phyloP scores from a whole-genome alignment of 2,113 vertebrate species.

The Mus musculus region DNA sequence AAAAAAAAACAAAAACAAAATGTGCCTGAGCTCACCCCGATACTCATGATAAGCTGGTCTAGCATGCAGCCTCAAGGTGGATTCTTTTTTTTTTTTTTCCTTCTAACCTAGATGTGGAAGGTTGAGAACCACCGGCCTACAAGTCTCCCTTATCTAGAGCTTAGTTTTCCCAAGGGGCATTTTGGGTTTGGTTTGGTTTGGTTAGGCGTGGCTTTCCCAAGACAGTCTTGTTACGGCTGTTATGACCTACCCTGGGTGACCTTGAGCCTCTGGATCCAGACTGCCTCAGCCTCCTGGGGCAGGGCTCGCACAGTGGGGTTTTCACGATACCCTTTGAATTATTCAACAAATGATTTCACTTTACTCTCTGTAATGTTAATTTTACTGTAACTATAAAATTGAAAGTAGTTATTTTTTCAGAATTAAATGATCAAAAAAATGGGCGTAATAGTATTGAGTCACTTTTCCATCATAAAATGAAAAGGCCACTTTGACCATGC shows the following conservation, averaged over 20 bases:
- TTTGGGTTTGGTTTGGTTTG: not conserved
- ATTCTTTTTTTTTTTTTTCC: not conserved
- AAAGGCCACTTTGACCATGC: not conserved
- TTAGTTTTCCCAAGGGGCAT: constrained; percentile 20
- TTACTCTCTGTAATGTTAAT: constrained; percentile 17
- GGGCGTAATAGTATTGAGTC: not conserved
- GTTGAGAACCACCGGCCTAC: not conserved
- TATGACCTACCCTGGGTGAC: not conserved
- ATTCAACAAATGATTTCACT: not conserved
- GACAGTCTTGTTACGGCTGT: not conserved
- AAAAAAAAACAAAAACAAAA: not conserved
- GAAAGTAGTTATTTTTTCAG: constrained; percentile 9
- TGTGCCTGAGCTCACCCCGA: not conserved
- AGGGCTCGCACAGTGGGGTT: not conserved
- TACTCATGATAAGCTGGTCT: not conserved
- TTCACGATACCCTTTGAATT: not conserved
- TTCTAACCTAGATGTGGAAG: not conserved
- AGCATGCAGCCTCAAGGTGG: not conserved
- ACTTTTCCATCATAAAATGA: constrained; percentile 8
- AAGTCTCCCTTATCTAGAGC: not conserved
- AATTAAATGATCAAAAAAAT: constrained; percentile 18
- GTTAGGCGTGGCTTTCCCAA: not conserved
- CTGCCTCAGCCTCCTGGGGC: not conserved
- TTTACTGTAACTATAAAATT: constrained; percentile 40
- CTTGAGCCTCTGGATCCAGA: too few relatives aligned